Conservation (phyloP, 2,888 invertebrate genomes). For the Capitulum mitella region DNA sequence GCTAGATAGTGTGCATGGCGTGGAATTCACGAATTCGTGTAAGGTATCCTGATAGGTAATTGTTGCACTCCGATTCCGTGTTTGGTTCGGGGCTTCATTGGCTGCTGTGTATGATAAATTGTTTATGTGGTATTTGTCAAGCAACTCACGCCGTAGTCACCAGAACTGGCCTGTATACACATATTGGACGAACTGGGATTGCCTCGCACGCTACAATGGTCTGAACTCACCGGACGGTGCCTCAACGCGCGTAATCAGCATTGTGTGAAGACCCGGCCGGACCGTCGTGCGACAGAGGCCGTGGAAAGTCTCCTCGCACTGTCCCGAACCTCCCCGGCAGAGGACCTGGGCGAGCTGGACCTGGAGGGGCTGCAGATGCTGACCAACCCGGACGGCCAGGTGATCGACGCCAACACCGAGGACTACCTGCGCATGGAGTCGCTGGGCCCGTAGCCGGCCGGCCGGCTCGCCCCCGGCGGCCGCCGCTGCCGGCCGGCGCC, state of each 20-base stretch:
- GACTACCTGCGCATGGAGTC: conserved; percentile 12
- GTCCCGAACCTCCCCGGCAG: neutral
- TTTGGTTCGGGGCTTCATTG: no score
- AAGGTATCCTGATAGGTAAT: no score
- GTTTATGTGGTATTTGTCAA: no score
- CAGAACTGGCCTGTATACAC: neutral
- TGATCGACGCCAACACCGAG: neutral
- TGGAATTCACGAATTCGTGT: no score
- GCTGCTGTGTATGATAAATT: no score
- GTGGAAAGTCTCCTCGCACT: neutral
- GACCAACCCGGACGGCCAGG: neutral
- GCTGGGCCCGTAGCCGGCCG: neutral
- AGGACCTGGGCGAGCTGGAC: neutral
- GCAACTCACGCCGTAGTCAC: neutral
- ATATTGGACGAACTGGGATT: neutral
- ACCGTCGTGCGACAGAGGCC: no score
- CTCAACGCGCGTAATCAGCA: neutral
- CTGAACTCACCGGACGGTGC: neutral
- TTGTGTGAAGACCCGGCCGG: neutral
- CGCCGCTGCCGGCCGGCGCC: neutral
- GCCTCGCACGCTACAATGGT: neutral
- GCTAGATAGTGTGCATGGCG: no score
- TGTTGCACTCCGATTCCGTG: no score
- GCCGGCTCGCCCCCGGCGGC: neutral
- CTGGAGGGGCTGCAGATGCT: neutral